Percentiles rank a stretch among this genome's conserved stretches.
These are phyloP conservation scores for Onychomys arenicola DNA, from an alignment of 2,797 vertebrate species.

Conservation along the genomic window DNA sequence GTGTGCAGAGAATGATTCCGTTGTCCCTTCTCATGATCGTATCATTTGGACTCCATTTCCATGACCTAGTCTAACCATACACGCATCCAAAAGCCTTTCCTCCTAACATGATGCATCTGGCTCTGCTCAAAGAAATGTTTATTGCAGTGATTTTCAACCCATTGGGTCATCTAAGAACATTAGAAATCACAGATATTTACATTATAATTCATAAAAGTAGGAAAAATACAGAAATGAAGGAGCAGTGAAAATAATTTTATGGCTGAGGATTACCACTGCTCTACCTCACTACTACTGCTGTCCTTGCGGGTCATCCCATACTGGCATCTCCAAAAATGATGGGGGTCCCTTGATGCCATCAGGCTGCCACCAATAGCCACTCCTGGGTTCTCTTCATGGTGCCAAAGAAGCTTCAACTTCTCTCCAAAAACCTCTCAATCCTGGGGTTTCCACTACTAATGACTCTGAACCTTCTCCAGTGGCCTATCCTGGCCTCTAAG, in stretches of 20 bases:
- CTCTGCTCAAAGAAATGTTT: background rate
- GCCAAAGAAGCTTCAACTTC: no score
- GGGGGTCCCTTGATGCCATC: no score
- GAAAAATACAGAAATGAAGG: background rate
- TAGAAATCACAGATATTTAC: background rate
- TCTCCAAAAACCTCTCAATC: no score
- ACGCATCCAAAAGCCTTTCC: background rate
- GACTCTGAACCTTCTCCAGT: no score
- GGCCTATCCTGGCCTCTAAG: no score
- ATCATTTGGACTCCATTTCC: background rate
- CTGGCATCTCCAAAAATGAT: no score
- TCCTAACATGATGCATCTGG: background rate
- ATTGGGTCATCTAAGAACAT: background rate
- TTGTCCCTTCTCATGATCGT: background rate
- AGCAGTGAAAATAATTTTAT: background rate
- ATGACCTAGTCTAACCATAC: background rate
- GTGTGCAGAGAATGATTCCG: background rate
- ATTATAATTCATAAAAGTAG: background rate
- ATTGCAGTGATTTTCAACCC: no score
- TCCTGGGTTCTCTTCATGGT: no score
- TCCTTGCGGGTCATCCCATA: no score
- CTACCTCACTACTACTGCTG: no score
- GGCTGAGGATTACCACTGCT: background rate
- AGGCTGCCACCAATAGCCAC: no score
- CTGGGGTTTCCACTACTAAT: no score